These are phyloP conservation scores for Ceratothoa steindachneri DNA, from an alignment of 2,888 invertebrate genomes.

Conservation along the genomic window DNA sequence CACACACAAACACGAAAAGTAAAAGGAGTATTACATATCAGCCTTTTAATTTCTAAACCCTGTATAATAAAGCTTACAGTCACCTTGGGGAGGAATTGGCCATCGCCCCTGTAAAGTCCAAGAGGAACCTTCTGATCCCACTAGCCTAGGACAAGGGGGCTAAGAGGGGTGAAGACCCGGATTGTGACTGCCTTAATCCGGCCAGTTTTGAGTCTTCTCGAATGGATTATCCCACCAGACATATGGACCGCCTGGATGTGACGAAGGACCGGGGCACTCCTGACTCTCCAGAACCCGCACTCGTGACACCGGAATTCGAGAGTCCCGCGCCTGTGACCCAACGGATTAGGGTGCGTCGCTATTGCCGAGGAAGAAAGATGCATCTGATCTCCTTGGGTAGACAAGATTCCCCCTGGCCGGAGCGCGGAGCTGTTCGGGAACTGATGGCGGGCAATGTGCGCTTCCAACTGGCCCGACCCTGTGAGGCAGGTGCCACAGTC, in stretches of 20 bases:
- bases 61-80: no score
- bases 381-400: not conserved
- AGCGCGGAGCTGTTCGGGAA: not conserved
- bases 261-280: conserved; percentile 34
- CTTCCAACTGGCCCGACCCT: conserved; percentile 41
- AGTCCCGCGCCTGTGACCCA: conserved; percentile 23
- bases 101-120: no score
- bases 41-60: no score
- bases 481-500: conserved; percentile 36
- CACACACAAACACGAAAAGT: no score
- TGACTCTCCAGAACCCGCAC: conserved; percentile 40
- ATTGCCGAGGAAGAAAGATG: not conserved
- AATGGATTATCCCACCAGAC: conserved; percentile 42
- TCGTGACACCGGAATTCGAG: conserved; percentile 44
- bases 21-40: no score
- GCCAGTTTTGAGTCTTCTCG: not conserved
- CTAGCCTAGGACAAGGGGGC: not conserved
- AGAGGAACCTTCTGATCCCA: no score
- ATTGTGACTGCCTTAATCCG: not conserved
- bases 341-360: not conserved
- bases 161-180: not conserved
- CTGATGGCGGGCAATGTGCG: conserved; percentile 34
- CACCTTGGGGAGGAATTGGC: no score
- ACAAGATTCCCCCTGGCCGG: not conserved
- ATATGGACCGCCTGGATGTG: conserved; percentile 46